Evolutionary conservation across 1,140 invertebrate species (phyloP), one percentile per base, ranked within the genome.

Genomic region (Drosophila tsacasi): DNA sequence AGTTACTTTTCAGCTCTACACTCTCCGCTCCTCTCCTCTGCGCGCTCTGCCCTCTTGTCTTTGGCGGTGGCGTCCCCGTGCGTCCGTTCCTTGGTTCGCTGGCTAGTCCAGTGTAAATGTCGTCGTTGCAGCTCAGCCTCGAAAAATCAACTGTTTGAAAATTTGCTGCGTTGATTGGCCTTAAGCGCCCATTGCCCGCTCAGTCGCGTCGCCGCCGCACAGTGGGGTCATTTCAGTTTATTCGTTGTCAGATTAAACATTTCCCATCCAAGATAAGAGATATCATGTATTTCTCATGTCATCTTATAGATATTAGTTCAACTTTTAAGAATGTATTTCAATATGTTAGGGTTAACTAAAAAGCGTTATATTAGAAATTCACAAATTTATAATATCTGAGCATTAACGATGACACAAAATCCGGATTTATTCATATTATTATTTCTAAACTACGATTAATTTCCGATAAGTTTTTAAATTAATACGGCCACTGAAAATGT

Each of bases 91-190:
- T 47, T 30, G 9, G 50, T 17, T 59, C 61, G 65, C 42, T 30
- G 9, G 54, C 10, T 25, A 39, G 65, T 54, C 39, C 42, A 39
- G 27, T 55, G 52, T 57, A 39, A 39, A 23, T 25, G 72, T 76
- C 72, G 83, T 84, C 81, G 81, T 49, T 81, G 86, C 84, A 84
- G 69, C 69, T 89, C 84, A 90, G 83, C 74, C 83, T 89, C 84
- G 66, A 84, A 89, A 87, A 81, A 89, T 87, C 73, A 84, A 87
- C 84, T 87, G 84, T 89, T 84, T 84, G 81, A 87, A 87, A 87
- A 84, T 84, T 89, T 78, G 74, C 78, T 89, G 81, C 81, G 85
- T 89, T 90, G 84, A 89, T 87, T 89, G 84, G 84, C 84, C 84
- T 89, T 83, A 87, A 87, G 84, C 81, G 85, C 68, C 73, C 35